These are phyloP conservation scores for Stomatorhinus ivindoensis DNA, from an alignment of 2,113 vertebrate species.

Conservation along the genomic window DNA sequence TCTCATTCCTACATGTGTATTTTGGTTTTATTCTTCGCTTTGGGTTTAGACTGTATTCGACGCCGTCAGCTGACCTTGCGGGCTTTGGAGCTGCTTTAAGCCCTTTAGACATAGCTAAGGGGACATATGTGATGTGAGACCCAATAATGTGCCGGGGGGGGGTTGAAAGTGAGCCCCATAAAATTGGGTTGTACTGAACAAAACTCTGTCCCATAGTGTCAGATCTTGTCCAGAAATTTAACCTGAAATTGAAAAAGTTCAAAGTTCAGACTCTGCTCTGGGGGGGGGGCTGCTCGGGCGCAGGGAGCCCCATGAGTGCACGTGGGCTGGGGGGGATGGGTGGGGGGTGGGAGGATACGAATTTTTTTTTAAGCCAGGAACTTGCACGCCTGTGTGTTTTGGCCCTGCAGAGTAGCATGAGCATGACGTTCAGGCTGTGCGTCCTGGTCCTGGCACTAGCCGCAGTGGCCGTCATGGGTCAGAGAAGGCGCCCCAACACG, in stretches of 20 bases:
- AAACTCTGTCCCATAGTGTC: neutral
- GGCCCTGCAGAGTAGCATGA: slow-evolving; percentile 29
- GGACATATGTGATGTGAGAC: neutral
- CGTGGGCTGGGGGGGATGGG: neutral
- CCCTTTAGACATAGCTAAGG: neutral
- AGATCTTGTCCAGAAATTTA: neutral
- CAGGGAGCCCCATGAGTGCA: neutral
- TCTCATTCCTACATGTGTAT: neutral
- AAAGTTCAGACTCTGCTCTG: neutral
- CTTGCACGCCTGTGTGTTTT: neutral
- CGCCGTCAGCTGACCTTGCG: neutral
- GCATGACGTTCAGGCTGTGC: slow-evolving; percentile 50
- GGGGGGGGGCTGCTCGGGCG: neutral
- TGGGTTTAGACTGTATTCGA: neutral
- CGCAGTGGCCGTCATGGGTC: slow-evolving; percentile 41
- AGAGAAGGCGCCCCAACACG: slow-evolving; percentile 40
- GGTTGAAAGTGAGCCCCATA: neutral
- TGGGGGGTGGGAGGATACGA: too few species aligned
- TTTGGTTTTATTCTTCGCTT: neutral
- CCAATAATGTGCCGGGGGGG: neutral
- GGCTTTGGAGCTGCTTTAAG: neutral
- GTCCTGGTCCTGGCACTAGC: slow-evolving; percentile 42
- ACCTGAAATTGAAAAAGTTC: neutral
- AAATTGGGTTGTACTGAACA: neutral
- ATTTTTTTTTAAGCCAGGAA: too few species aligned